Percentiles rank a stretch among this genome's conserved stretches.
phyloP scores from a whole-genome alignment of 2,888 invertebrate species.

The Epistrophe eligans region DNA sequence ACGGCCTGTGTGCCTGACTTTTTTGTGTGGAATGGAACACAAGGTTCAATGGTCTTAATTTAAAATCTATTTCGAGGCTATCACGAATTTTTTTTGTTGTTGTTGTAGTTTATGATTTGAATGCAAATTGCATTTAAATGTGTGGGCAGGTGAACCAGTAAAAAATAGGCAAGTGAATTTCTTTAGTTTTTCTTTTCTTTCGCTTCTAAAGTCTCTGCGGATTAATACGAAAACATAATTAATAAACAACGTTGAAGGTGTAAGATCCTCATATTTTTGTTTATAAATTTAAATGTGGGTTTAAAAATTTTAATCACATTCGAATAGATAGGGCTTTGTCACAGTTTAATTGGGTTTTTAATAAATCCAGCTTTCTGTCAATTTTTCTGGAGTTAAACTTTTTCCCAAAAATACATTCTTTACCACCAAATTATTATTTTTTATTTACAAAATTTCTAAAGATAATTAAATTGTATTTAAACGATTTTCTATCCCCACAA shows the following conservation, averaged over 20 bases:
- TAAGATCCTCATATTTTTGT: background rate
- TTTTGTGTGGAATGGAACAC: conserved; percentile 28
- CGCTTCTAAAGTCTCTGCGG: background rate
- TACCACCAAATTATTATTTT: too few relatives aligned
- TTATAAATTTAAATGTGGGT: too few relatives aligned
- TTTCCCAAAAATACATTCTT: too few relatives aligned
- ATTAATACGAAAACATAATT: background rate
- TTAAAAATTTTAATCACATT: too few relatives aligned
- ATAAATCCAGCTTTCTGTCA: too few relatives aligned
- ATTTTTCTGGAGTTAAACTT: too few relatives aligned
- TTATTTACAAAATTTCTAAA: too few relatives aligned
- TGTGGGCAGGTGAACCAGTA: conserved; percentile 55
- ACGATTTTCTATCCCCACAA: background rate
- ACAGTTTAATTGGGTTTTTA: too few relatives aligned
- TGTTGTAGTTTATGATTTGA: conserved; percentile 54
- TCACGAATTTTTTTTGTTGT: conserved; percentile 53
- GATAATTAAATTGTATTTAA: too few relatives aligned
- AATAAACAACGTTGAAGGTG: background rate
- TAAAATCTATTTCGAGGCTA: conserved; percentile 73
- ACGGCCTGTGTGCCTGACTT: conserved; percentile 2
- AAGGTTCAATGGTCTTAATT: conserved; percentile 73
- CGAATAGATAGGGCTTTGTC: too few relatives aligned
- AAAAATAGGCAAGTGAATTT: conserved; percentile 16
- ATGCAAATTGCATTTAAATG: conserved; percentile 63
- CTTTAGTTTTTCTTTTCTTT: background rate